Conservation (phyloP, 2,113 vertebrate species). For the Thermophis baileyi region DNA sequence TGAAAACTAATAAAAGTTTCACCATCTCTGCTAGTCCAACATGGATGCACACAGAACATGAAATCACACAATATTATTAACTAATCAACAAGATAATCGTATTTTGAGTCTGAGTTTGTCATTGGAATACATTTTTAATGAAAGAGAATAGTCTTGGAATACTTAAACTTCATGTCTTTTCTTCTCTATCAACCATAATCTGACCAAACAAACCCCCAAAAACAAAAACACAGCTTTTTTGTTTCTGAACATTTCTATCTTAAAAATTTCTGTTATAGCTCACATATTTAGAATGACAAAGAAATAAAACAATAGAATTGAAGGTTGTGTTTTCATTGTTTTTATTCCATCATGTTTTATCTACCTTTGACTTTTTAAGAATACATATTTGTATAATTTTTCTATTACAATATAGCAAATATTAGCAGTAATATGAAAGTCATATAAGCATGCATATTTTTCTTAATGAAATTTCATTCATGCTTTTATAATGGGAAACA, state of each 20-base stretch:
- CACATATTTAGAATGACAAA: neutral
- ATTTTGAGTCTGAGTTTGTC: neutral
- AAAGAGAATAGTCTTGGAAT: neutral
- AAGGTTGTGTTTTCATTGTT: neutral
- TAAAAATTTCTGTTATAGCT: neutral
- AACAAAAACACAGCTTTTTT: neutral
- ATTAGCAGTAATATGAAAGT: neutral
- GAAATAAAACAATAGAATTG: neutral
- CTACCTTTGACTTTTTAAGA: neutral
- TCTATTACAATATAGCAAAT: neutral
- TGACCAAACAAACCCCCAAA: neutral
- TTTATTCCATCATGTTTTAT: neutral
- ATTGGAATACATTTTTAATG: neutral
- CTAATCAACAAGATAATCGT: neutral
- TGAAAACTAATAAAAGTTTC: neutral
- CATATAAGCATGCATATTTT: neutral
- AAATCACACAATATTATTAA: neutral
- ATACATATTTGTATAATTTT: neutral
- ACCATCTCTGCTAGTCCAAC: neutral
- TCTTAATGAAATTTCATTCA: neutral
- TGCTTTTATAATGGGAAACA: neutral
- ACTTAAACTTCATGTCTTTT: neutral
- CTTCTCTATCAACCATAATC: neutral
- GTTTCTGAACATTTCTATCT: neutral
- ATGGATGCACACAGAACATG: neutral